Conservation (phyloP, 2,113 vertebrate genomes). For the Peucedramus taeniatus region DNA sequence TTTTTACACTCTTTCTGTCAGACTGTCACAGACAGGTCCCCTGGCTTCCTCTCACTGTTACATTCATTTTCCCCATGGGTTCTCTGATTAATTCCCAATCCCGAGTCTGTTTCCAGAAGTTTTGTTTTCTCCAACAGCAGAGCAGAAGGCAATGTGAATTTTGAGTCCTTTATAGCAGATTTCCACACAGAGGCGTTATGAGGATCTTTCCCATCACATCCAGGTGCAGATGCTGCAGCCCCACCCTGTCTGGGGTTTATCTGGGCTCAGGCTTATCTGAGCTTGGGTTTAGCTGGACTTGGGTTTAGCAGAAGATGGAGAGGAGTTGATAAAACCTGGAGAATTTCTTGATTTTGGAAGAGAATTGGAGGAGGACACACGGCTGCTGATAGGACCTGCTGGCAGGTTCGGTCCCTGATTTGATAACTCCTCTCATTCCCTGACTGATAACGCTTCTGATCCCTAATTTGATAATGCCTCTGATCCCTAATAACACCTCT, state of each 20-base stretch:
- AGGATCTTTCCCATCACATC: neutral
- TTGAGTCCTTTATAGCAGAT: neutral
- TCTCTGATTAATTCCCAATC: neutral
- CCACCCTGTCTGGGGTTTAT: rapidly evolving
- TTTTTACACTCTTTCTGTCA: neutral
- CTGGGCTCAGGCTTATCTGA: neutral
- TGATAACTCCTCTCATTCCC: too few relatives aligned
- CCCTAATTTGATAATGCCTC: too few relatives aligned
- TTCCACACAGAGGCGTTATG: neutral
- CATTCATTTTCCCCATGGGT: neutral
- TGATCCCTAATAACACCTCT: neutral
- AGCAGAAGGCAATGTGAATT: neutral
- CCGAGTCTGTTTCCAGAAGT: too few relatives aligned
- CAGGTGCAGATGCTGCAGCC: neutral
- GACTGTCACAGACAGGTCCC: neutral
- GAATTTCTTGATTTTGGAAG: neutral
- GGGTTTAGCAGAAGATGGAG: neutral
- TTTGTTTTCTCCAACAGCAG: neutral
- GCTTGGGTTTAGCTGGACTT: neutral
- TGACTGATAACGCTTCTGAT: neutral
- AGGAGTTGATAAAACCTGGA: neutral
- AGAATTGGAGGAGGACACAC: neutral
- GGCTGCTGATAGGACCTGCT: neutral
- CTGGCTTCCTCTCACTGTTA: neutral
- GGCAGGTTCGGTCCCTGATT: neutral